A percentile compares a stretch with the other conserved stretches of the same genome.
Evolutionary conservation across 2,888 invertebrate species (phyloP).

Genomic region (Onthophagus sagittarius): DNA sequence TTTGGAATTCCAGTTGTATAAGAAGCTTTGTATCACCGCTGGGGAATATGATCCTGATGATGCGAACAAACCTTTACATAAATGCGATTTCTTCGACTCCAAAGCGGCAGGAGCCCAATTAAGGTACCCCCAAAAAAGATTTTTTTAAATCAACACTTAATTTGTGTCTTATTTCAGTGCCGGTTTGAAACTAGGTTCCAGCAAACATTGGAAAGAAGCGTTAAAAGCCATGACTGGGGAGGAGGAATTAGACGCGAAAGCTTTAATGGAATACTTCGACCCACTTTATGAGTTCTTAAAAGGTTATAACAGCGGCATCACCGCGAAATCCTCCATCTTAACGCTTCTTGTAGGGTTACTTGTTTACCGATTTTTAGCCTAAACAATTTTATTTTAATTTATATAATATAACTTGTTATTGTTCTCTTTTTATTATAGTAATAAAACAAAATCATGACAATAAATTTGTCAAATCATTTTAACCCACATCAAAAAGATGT

Average conservation of each 20-base stretch:
- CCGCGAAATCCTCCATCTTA: neutral
- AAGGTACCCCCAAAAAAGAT: conserved; percentile 45
- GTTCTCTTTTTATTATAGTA: neutral
- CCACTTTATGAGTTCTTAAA: conserved; percentile 54
- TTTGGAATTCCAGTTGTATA: conserved; percentile 72
- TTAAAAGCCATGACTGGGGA: conserved; percentile 57
- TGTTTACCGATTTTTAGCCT: neutral
- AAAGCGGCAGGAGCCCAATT: conserved; percentile 63
- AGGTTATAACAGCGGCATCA: conserved; percentile 1
- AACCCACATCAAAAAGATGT: conserved; percentile 2
- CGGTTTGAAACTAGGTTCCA: conserved; percentile 49
- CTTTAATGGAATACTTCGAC: conserved; percentile 56
- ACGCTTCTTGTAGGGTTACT: neutral
- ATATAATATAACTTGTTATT: neutral
- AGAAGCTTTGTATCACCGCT: conserved; percentile 62
- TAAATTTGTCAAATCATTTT: neutral
- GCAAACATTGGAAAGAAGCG: conserved; percentile 56
- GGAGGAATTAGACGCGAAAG: conserved; percentile 52
- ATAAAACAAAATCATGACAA: neutral
- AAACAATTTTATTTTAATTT: neutral
- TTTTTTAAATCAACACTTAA: conserved; percentile 2
- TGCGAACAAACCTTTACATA: conserved; percentile 54
- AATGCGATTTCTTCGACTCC: conserved; percentile 67
- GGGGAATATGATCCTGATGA: conserved; percentile 55
- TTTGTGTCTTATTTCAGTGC: conserved; percentile 47